phyloP scores from a whole-genome alignment of 2,888 invertebrate genomes.

The Hermaeophaga mercurialis region DNA sequence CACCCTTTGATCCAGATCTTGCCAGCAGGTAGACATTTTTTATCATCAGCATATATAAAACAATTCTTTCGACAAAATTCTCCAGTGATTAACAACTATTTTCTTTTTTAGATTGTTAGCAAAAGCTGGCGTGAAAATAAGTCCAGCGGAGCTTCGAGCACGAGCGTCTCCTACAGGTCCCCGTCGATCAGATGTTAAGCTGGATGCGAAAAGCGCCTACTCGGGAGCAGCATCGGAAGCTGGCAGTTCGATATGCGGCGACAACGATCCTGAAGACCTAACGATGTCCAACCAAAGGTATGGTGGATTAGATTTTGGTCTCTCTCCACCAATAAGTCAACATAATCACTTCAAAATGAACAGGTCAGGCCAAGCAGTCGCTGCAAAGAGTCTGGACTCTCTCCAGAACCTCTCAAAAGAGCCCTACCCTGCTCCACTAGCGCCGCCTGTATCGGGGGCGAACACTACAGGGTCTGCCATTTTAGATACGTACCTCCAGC shows the following conservation, averaged over 20 bases:
- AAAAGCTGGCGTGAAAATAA: conserved; percentile 87
- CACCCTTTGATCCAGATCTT: conserved; percentile 87
- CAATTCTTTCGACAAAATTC: too few relatives aligned
- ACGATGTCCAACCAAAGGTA: conserved; percentile 68
- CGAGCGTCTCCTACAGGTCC: conserved; percentile 87
- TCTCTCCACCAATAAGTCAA: conserved; percentile 61
- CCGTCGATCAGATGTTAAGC: conserved; percentile 74
- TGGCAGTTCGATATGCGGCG: conserved; percentile 75
- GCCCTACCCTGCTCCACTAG: conserved; percentile 69
- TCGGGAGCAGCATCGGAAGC: conserved; percentile 73
- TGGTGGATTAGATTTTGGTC: conserved; percentile 51
- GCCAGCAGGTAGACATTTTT: conserved; percentile 75
- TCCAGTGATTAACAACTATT: too few relatives aligned
- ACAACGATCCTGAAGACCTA: conserved; percentile 83
- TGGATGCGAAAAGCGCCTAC: conserved; percentile 73
- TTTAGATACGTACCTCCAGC: conserved; percentile 85
- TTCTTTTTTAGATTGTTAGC: conserved; percentile 72
- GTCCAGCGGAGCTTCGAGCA: conserved; percentile 80
- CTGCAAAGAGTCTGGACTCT: conserved; percentile 70
- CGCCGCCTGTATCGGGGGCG: conserved; percentile 54
- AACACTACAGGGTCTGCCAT: conserved; percentile 75
- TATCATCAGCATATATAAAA: too few relatives aligned
- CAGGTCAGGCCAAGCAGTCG: conserved; percentile 62
- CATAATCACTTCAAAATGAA: conserved; percentile 53
- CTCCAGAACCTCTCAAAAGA: conserved; percentile 68